Conservation (phyloP, 2,888 invertebrate species). For the Pachycephus smyrnensis region DNA sequence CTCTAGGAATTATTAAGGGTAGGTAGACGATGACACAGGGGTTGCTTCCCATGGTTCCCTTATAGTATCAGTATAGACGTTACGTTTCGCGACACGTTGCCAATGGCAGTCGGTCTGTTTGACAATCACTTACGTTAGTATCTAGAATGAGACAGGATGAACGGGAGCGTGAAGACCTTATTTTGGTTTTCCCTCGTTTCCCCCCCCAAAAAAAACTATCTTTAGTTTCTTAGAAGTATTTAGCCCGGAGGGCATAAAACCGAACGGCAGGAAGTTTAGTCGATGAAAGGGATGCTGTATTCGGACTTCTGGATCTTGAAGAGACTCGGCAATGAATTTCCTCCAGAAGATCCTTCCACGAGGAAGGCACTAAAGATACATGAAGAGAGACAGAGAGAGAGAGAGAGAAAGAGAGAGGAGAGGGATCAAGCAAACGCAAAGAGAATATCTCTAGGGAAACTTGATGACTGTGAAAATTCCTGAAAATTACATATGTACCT, state of each 20-base stretch:
- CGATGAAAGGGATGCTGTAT: constrained; percentile 46
- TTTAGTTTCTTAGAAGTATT: constrained; percentile 49
- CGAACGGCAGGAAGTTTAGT: constrained; percentile 57
- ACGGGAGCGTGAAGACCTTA: not conserved
- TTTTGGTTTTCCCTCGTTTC: not conserved
- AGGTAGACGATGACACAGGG: not conserved
- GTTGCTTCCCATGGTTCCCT: not conserved
- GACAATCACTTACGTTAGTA: constrained; percentile 55
- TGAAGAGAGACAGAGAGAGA: no score
- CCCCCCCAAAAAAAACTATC: constrained; percentile 3
- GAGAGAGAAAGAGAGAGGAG: no score
- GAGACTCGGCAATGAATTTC: no score
- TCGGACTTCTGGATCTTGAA: no score
- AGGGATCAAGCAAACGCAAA: not conserved
- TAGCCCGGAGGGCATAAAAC: constrained; percentile 55
- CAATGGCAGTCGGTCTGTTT: constrained; percentile 43
- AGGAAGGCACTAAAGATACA: no score
- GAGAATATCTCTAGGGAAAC: not conserved
- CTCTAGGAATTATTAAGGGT: not conserved
- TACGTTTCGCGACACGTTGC: not conserved
- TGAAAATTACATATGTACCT: not conserved
- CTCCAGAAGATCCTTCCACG: no score
- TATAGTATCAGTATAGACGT: no score
- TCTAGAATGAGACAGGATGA: not conserved
- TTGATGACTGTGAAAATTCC: not conserved